Evolutionary conservation across 2,888 invertebrate genomes (phyloP), one percentile per base, ranked within the genome.

Genomic region (Laothoe populi): DNA sequence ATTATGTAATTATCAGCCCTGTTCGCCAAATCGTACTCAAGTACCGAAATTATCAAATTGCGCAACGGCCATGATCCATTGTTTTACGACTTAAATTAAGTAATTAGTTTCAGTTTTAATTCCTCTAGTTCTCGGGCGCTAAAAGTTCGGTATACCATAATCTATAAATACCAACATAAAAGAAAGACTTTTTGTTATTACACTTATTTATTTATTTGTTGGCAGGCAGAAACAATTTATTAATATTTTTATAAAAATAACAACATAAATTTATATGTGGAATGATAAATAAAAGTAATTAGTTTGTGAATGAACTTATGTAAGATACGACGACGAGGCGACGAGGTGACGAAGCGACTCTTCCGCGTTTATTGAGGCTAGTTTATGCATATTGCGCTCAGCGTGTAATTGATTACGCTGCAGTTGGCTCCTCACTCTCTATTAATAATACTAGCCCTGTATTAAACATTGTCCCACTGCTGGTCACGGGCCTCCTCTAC

Each of bases 291-390:
- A 62, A 23, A 45, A 24, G 44, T 62, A 48, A 48, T 58, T 59
- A 62, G 58, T 58, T 57, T 35, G 49, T 53, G 49, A 53, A 53
- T 53, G 49, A 53, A 53, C 53, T 35, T 53, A 19, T 35, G 53
- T 53, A 53, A 35, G 35, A 53, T 53, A 53, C 31, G 35, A 48
- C n/a, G 35, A 42, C 38, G 35, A 4, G 35, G 10, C 35, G 35
- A 4, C 35, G 35, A 4, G 38, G 1, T 13, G 38, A 38, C 38
- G 16, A 13, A 24, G 13, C 48, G 26, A 60, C 71, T 75, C 87
- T 88, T 88, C 88, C 88, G 85, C 71, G 69, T 85, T 70, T 80
- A 88, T 81, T 77, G 84, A 84, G 88, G 88, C 74, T 87, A 76
- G 81, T 82, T 83, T 84, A 84, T 62, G 66, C 66, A 75, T 83